phyloP scores from a whole-genome alignment of 1,140 invertebrate genomes.

The Mycetomoellerius zeteki region DNA sequence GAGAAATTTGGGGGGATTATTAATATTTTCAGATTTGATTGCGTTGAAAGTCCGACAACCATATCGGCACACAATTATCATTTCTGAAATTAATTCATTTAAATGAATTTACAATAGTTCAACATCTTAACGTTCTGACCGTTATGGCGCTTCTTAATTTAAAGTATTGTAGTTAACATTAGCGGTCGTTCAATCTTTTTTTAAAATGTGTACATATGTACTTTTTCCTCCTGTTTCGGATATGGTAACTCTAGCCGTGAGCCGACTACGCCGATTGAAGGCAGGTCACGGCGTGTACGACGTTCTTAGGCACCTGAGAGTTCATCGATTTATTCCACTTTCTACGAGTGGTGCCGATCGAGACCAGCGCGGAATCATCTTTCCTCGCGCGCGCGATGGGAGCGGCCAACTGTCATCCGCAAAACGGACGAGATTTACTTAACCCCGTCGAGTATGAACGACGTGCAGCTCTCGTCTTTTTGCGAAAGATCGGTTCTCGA shows the following conservation, averaged over 20 bases:
- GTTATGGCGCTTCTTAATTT: no score
- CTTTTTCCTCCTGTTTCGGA: no score
- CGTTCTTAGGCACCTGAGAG: constrained; percentile 1
- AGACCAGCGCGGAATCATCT: constrained; percentile 24
- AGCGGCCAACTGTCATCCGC: constrained; percentile 47
- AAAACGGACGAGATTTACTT: constrained; percentile 44
- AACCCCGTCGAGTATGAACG: constrained; percentile 37
- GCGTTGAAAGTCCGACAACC: no score
- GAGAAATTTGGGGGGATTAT: no score
- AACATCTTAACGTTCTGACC: no score
- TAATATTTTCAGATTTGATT: no score
- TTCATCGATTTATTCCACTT: constrained; percentile 75
- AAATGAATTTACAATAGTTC: no score
- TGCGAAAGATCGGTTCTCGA: constrained; percentile 32
- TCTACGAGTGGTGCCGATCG: constrained; percentile 48
- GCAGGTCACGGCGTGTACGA: constrained; percentile 46
- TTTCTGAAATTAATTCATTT: no score
- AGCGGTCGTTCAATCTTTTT: no score
- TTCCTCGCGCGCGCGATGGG: constrained; percentile 43
- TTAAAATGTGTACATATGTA: no score
- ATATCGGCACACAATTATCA: no score
- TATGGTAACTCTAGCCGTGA: background rate
- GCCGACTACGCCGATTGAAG: constrained; percentile 19
- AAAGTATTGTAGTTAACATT: no score
- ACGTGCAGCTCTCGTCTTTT: constrained; percentile 31